Evolutionary conservation across 2,888 invertebrate genomes (phyloP).

Genomic region (Cosmia pyralina): DNA sequence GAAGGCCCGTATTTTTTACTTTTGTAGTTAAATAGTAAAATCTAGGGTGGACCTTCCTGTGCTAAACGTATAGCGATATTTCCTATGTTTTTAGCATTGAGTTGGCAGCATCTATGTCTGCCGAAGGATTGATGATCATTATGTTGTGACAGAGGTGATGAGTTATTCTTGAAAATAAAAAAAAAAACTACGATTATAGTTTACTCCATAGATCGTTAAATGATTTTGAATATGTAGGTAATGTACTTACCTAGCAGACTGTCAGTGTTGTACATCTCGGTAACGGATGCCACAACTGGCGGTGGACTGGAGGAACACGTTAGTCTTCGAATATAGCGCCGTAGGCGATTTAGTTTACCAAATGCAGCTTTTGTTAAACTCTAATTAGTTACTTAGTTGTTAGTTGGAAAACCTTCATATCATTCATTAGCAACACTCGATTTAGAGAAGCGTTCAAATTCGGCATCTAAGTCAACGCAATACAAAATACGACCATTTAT

Average conservation of each 20-base stretch:
- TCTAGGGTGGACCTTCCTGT: background rate
- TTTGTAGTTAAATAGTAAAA: conserved; percentile 2
- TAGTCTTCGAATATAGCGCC: background rate
- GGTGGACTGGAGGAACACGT: background rate
- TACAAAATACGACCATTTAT: too few relatives aligned
- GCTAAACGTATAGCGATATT: background rate
- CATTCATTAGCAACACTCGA: background rate
- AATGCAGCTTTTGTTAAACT: background rate
- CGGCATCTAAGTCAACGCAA: too few relatives aligned
- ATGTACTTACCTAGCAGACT: background rate
- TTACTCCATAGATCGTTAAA: background rate
- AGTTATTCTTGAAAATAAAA: background rate
- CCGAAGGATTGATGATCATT: background rate
- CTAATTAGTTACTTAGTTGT: too few relatives aligned
- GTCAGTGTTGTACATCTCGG: background rate
- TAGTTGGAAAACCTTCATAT: background rate
- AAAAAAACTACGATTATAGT: background rate
- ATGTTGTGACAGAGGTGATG: background rate
- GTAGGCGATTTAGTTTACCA: background rate
- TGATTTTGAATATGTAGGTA: background rate
- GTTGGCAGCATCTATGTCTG: background rate
- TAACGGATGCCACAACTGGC: background rate
- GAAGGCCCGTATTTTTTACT: background rate
- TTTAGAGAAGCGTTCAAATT: background rate
- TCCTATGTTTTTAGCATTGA: background rate